Base-by-base conservation (phyloP, 2,113 vertebrate genomes). In the Redunca redunca region DNA sequence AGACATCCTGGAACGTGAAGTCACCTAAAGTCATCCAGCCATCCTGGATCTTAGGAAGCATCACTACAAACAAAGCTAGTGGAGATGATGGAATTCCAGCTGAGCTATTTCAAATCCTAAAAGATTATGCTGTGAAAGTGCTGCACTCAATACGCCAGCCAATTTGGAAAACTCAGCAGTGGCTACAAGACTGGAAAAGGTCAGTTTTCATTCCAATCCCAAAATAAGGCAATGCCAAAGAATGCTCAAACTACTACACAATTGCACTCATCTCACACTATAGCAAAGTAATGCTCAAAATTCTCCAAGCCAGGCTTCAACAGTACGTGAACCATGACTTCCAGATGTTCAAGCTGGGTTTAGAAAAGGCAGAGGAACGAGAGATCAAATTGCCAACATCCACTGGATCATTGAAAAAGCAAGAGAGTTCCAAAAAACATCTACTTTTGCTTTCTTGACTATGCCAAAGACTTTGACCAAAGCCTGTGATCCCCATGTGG, bases 261-360 rank as follows among this genome's bases (percentile, higher is more conserved):
- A 9, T 10, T 10, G 16, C 16, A 67, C 64, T 67, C 33, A 36
- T 67, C 64, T n/a, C 8, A 67, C 33, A 67, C 33, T 0, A 2
- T 9, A 67, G 2, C 0, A 67, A 67, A 67, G 33, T 67, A 21
- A 67, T 67, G 33, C 33, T 36, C 64, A 67, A 67, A 67, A 67
- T 67, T 67, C 64, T 67, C 16, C 64, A 67, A 19, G 8, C 64
- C 33, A 67, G 64, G 33, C 16, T n/a, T 67, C 7, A 67, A 9
- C 7, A n/a, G 33, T 67, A 14, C 0, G 1, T 62, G 58, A 62
- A 62, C 28, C 2, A 0, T 30, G 28, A 62, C 58, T 62, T 62
- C 58, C 58, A 62, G 6, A 62, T 15, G 64, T 67, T 36, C 33
- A 19, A 67, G 64, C 33, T 36, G 33, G 8, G 5, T n/a, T 67